Evolutionary conservation across 2,888 invertebrate genomes (phyloP).

Genomic region (Hedychridium roseum): DNA sequence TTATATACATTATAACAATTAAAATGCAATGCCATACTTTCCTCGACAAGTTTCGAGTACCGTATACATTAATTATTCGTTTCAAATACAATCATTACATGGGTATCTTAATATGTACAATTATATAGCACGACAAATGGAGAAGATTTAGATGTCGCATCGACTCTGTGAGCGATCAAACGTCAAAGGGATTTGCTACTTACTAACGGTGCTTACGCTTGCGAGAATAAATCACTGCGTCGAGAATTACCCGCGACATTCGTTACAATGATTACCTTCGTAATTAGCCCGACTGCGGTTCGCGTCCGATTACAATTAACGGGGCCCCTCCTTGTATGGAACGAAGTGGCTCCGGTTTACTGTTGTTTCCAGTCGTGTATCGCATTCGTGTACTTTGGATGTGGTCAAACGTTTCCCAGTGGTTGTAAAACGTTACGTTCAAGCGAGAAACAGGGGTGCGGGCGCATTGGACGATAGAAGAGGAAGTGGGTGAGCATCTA

Average conservation of each 20-base stretch:
- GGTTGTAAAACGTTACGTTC: conserved; percentile 31
- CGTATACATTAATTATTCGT: too few species aligned
- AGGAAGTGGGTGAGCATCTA: background rate
- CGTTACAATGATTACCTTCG: conserved; percentile 46
- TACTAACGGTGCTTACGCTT: too few species aligned
- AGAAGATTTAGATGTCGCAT: too few species aligned
- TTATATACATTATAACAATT: too few species aligned
- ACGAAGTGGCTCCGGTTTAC: conserved; percentile 35
- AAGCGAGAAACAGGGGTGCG: conserved; percentile 6
- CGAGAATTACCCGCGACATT: conserved; percentile 27
- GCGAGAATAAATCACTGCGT: background rate
- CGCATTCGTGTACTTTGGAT: conserved; percentile 28
- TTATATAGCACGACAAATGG: too few species aligned
- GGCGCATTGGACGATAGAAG: conserved; percentile 5
- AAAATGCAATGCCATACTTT: too few species aligned
- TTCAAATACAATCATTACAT: too few species aligned
- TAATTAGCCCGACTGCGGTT: conserved; percentile 36
- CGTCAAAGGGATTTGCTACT: too few species aligned
- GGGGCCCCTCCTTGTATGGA: conserved; percentile 37
- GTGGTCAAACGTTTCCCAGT: conserved; percentile 29
- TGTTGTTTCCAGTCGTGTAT: conserved; percentile 35
- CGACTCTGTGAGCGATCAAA: too few species aligned
- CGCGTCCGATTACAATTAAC: conserved; percentile 44
- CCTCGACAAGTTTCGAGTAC: too few species aligned
- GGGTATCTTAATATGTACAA: too few species aligned